Conservation (phyloP, 2,113 vertebrate genomes). For the Hassar affinis region DNA sequence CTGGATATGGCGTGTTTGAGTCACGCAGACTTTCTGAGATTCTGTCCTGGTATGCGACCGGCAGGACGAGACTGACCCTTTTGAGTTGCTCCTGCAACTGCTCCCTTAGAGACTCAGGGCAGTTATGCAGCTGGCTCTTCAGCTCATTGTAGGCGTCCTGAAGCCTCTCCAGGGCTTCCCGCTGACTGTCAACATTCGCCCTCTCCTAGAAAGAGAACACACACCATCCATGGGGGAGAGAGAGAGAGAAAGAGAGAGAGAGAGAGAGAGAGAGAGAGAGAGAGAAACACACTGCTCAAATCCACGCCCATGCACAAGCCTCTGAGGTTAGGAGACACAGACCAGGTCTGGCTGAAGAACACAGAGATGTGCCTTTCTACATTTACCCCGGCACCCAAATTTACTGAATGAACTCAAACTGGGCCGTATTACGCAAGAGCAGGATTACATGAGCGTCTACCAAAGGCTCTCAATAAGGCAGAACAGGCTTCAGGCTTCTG, state of each 20-base stretch:
- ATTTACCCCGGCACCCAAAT: background rate
- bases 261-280: constrained; percentile 56
- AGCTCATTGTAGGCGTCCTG: constrained; percentile 86
- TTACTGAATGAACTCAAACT: background rate
- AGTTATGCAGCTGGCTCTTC: constrained; percentile 94
- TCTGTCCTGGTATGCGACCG: constrained; percentile 46
- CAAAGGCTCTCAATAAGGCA: background rate
- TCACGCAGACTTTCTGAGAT: constrained; percentile 31
- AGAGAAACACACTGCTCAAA: constrained; percentile 79
- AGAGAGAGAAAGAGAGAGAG: constrained; percentile 55
- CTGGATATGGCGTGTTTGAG: background rate
- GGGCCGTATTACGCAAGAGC: background rate
- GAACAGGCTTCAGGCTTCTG: constrained; percentile 35
- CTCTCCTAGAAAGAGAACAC: constrained; percentile 83
- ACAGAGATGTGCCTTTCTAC: constrained; percentile 5
- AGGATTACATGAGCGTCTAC: background rate
- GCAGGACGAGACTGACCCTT: constrained; percentile 83
- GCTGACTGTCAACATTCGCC: constrained; percentile 89
- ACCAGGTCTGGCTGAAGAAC: constrained; percentile 24
- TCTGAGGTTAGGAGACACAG: constrained; percentile 57
- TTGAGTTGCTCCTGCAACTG: constrained; percentile 93
- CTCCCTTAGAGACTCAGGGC: constrained; percentile 93
- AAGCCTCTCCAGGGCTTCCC: constrained; percentile 87
- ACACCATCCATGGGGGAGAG: constrained; percentile 55
- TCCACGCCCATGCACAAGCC: constrained; percentile 74